A percentile compares a stretch with the other conserved stretches of the same genome.
These are phyloP conservation scores for Phataginus tetradactyla DNA, from an alignment of 2,797 vertebrate genomes.

Conservation along the genomic window DNA sequence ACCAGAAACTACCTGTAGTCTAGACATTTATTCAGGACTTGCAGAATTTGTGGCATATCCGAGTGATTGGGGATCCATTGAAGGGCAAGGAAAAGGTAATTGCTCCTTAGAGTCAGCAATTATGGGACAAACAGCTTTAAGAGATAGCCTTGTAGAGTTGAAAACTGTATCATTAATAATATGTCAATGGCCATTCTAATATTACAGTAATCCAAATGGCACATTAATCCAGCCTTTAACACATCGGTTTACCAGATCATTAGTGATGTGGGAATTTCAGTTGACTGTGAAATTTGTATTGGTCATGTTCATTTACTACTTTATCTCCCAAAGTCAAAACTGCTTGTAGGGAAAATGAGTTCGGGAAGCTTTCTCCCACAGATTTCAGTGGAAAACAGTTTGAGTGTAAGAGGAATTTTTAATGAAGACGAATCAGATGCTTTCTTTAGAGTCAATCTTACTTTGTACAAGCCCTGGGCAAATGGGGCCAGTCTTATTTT, in stretches of 20 bases:
- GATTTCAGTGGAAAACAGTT: slow-evolving; percentile 35
- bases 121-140: background rate
- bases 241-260: background rate
- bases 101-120: background rate
- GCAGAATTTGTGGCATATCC: background rate
- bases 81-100: background rate
- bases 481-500: slow-evolving; percentile 39
- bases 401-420: slow-evolving; percentile 32
- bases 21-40: background rate
- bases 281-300: slow-evolving; percentile 14
- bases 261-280: slow-evolving; percentile 37
- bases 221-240: slow-evolving; percentile 12
- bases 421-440: slow-evolving; percentile 24
- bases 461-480: background rate
- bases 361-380: background rate
- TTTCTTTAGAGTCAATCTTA: slow-evolving; percentile 20
- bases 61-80: background rate
- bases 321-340: background rate
- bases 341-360: slow-evolving; percentile 11
- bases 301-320: background rate
- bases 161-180: background rate
- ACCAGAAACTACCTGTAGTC: background rate
- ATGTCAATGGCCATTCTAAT: background rate
- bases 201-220: background rate
- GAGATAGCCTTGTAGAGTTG: background rate